Base-by-base conservation (phyloP, 2,888 invertebrate species). In the Dinocampus coccinellae region DNA sequence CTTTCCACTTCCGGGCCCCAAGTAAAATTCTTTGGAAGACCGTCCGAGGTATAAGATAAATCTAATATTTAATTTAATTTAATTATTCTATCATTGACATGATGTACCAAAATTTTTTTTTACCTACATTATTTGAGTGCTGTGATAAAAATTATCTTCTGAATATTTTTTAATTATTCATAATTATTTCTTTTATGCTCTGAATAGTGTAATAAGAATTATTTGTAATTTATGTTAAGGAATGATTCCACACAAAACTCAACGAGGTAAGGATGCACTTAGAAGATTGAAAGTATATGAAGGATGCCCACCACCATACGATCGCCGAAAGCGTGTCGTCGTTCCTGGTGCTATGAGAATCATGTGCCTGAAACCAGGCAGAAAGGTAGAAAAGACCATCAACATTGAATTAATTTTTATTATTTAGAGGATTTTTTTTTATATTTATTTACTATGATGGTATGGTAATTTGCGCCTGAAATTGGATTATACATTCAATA, bases 191-290 rank as follows among this genome's bases (percentile, higher is more conserved):
- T 57, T 65, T 4, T 20, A 29, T 4, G 7, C 3, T 16, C 20
- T 47, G 47, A 16, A 39, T 6, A 16, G 4, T 20, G 6, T 47
- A 47, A 66, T 70, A 62, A 70, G 42, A 26, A 61, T 66, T 52
- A 39, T 63, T 39, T 24, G 20, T 66, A 69, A 67, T 13, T 26
- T 47, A n/a, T 72, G 24, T 71, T 34, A 98, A n/a, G 98, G 99
- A 80, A 99, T 99, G 99, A 92, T 99, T 84, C 99, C 99, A 84
- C 98, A 99, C 91, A 99, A 99, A 90, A 95, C 97, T 78, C 93
- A 94, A 88, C 94, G 99, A 82, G 99, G 99, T 78, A 96, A 97
- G 91, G 93, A 94, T 81, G 98, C 99, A 52, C 90, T 99, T 67
- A 92, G 93, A 76, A 92, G 94, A 84, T 91, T 99, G 82, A 96